These are phyloP conservation scores for Mesitornis unicolor DNA, from an alignment of 2,113 vertebrate genomes.

Conservation along the genomic window DNA sequence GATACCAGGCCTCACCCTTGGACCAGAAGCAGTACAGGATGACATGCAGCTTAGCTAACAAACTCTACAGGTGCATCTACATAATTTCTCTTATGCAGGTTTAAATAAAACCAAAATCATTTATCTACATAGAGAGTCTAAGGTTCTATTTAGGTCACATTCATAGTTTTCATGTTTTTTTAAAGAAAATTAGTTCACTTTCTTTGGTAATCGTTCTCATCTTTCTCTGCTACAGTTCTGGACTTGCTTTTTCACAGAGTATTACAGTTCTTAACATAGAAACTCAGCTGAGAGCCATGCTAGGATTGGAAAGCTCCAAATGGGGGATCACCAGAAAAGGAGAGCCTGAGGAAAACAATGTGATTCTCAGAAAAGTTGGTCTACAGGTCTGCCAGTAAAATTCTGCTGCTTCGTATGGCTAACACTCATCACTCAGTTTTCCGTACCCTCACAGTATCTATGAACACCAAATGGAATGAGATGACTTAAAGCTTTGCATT, in stretches of 20 bases:
- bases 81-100: background rate
- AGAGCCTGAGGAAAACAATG: background rate
- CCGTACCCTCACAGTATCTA: accelerated
- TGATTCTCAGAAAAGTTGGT: background rate
- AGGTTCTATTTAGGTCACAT: background rate
- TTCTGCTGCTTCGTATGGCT: background rate
- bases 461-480: background rate
- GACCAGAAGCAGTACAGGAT: accelerated
- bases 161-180: background rate
- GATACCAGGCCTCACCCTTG: background rate
- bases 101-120: background rate
- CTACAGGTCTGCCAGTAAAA: background rate
- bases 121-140: background rate
- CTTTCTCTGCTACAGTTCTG: background rate
- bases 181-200: background rate
- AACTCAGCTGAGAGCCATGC: background rate
- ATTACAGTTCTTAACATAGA: background rate
- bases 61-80: background rate
- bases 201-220: background rate
- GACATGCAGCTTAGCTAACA: background rate
- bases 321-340: background rate
- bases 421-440: background rate
- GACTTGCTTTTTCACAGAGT: background rate
- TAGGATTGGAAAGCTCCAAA: background rate
- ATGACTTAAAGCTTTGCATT: background rate